Conservation (phyloP, 2,113 vertebrate genomes). For the Dissostichus mawsoni region DNA sequence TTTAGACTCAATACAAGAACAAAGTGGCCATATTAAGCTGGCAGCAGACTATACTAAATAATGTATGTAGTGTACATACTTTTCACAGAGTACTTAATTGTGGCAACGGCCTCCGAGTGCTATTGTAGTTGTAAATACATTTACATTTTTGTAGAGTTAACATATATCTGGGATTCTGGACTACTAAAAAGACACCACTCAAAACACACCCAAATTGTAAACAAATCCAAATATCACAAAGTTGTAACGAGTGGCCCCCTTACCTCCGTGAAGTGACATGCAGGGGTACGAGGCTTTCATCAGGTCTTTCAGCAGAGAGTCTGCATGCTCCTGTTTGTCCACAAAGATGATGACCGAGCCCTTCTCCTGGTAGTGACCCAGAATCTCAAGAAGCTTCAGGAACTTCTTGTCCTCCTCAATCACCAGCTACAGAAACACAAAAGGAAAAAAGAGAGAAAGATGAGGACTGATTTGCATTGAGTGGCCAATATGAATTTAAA, state of each 20-base stretch:
- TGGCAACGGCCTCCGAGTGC: too few species aligned
- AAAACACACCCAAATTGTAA: not conserved
- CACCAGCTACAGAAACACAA: conserved; percentile 87
- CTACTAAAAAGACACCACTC: not conserved
- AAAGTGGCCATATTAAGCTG: not conserved
- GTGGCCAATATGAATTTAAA: too few species aligned
- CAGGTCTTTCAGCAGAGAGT: conserved; percentile 93
- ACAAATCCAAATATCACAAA: not conserved
- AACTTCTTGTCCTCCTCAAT: conserved; percentile 99
- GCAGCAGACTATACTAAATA: not conserved
- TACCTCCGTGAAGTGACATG: conserved; percentile 98
- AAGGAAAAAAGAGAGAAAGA: not conserved
- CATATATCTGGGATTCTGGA: not conserved
- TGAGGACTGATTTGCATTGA: not conserved
- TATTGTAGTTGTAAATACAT: too few species aligned
- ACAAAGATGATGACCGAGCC: conserved; percentile 98
- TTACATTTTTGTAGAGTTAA: not conserved
- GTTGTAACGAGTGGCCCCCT: not conserved
- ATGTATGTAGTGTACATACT: not conserved
- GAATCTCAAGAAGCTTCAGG: conserved; percentile 94
- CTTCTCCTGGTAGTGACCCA: conserved; percentile 98
- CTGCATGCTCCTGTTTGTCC: conserved; percentile 98
- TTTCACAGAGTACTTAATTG: not conserved
- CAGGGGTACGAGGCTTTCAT: conserved; percentile 99
- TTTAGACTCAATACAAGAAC: not conserved